Conservation (phyloP, 2,113 vertebrate genomes). For the Chrysochloris asiatica region DNA sequence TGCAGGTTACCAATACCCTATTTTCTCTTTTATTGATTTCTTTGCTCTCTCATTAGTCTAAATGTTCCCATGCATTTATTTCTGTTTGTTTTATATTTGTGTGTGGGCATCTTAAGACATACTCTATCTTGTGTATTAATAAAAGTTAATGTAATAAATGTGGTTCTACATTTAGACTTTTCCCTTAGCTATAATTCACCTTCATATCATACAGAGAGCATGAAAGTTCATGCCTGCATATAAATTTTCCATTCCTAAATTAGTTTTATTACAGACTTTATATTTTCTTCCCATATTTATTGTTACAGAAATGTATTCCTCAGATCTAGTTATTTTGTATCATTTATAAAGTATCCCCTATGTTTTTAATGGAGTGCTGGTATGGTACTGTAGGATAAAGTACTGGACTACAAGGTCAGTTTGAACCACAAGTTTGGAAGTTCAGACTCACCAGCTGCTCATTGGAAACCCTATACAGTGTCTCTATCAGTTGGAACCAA, state of each 20-base stretch:
- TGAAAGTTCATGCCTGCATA: background rate
- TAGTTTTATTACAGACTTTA: background rate
- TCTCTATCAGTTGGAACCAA: too few relatives aligned
- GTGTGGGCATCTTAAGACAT: background rate
- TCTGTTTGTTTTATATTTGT: background rate
- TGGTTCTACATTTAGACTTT: background rate
- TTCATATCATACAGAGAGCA: background rate
- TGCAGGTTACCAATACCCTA: background rate
- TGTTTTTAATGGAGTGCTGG: too few relatives aligned
- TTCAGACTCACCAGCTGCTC: too few relatives aligned
- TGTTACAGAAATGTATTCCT: background rate
- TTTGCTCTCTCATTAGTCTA: constrained; percentile 34
- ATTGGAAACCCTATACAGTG: too few relatives aligned
- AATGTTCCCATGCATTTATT: background rate
- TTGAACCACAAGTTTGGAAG: too few relatives aligned
- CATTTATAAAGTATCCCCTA: background rate
- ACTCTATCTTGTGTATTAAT: background rate
- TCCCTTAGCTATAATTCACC: background rate
- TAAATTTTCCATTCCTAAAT: background rate
- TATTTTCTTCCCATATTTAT: background rate
- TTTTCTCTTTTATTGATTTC: constrained; percentile 30
- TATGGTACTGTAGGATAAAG: too few relatives aligned
- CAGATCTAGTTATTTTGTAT: background rate
- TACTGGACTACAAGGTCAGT: too few relatives aligned
- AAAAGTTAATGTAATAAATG: background rate